A percentile compares a stretch with the other conserved stretches of the same genome.
phyloP scores from a whole-genome alignment of 2,113 vertebrate genomes.

The Neodon shergylaensis region DNA sequence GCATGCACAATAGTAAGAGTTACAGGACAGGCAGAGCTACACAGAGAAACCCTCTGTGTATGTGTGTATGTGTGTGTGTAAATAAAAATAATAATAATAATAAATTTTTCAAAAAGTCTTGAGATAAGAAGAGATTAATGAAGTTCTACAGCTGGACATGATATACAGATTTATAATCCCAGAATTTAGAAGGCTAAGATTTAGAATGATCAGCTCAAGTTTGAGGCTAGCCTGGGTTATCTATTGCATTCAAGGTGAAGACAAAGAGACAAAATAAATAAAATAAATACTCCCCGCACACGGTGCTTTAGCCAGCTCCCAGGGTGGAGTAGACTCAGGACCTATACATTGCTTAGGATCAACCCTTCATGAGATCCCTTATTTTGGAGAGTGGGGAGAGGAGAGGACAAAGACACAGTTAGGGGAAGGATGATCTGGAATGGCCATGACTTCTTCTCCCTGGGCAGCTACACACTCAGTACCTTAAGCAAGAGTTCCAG shows the following conservation, averaged over 20 bases:
- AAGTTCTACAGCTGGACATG: background rate
- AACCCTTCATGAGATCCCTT: background rate
- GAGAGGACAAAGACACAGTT: background rate
- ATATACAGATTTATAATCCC: background rate
- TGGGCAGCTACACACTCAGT: background rate
- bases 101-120: background rate
- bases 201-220: background rate
- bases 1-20: background rate
- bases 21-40: background rate
- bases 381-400: background rate
- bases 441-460: background rate
- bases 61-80: no score
- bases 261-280: background rate
- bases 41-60: background rate
- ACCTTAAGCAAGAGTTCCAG: slow-evolving; percentile 12
- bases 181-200: background rate
- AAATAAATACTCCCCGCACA: background rate
- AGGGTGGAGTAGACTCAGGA: background rate
- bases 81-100: background rate
- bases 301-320: background rate
- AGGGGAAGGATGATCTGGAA: background rate
- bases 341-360: background rate
- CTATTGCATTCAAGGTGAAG: background rate
- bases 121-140: background rate
- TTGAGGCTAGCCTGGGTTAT: background rate